A percentile compares a stretch with the other conserved stretches of the same genome.
phyloP scores from a whole-genome alignment of 30 jellyfish, hydroid and myxozoan species.

The Chrysaora quinquecirrha region DNA sequence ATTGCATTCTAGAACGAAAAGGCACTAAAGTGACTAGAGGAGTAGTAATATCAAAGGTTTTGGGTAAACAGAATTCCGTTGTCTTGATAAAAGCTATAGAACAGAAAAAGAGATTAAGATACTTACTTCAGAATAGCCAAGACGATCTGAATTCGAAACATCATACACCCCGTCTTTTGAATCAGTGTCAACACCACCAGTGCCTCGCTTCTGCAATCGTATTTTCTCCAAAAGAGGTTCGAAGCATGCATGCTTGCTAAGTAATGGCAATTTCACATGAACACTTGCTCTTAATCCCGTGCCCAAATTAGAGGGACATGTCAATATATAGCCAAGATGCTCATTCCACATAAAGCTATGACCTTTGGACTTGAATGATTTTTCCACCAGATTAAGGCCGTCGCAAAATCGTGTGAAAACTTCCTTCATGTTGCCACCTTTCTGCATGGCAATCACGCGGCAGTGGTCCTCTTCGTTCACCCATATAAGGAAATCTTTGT shows the following conservation, averaged over 20 bases:
- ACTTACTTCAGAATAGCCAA: slow-evolving; percentile 75
- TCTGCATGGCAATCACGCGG: slow-evolving; percentile 81
- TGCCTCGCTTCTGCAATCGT: slow-evolving; percentile 61
- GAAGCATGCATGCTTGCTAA: slow-evolving; percentile 10
- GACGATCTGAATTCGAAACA: slow-evolving; percentile 70
- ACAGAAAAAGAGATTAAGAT: no score
- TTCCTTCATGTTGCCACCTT: slow-evolving; percentile 75
- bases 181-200: slow-evolving; percentile 79
- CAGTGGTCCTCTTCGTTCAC: slow-evolving; percentile 85
- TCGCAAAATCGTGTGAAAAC: slow-evolving; percentile 75
- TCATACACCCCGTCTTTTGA: slow-evolving; percentile 70
- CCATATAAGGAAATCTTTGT: slow-evolving; percentile 77
- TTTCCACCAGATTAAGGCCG: slow-evolving; percentile 54
- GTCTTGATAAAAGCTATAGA: no score
- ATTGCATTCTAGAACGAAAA: no score
- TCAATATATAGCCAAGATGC: slow-evolving; percentile 73
- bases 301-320: slow-evolving; percentile 88
- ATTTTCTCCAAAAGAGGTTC: slow-evolving; percentile 28
- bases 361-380: slow-evolving; percentile 37
- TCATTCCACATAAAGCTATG: slow-evolving; percentile 71
- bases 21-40: no score
- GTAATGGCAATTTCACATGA: slow-evolving; percentile 67
- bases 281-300: slow-evolving; percentile 90
- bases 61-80: no score
- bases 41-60: no score